Evolutionary conservation across 1,140 invertebrate genomes (phyloP), one percentile per base, ranked within the genome.

Genomic region (Rhopalosiphum padi): DNA sequence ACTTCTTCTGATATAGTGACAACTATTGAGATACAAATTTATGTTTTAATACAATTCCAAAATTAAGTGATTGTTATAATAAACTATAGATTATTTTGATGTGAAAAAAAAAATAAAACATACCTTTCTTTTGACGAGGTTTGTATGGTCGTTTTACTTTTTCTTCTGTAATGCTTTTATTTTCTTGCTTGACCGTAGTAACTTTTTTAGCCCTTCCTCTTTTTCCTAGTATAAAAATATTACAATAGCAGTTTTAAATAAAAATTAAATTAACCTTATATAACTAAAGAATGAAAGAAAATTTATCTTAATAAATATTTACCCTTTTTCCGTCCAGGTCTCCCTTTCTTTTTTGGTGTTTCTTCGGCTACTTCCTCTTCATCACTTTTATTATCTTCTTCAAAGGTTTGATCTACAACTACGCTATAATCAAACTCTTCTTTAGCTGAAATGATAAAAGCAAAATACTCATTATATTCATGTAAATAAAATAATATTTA

Each of bases 41-140:
- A 85, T 11, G 43, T 25, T 41, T 41, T 30, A 85, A 85, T 85
- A 43, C 22, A 2, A 85, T 11, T 25, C 3, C 8, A 43, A 43
- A 77, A 21, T 77, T 11, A 18, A 1, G n/a, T 77, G 15, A n/a
- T 77, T n/a, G 15, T 77, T 35, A n/a, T n/a, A 77, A 77, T 6
- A 15, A 3, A 77, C 18, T n/a, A 77, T 18, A 77, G n/a, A n/a
- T n/a, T 35, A 83, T 3, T 85, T 43, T 25, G 11, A 25, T 25
- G 37, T 85, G 22, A 23, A 83, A 77, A 18, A 68, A n/a, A 60
- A 68, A 83, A n/a, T 30, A 41, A 51, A 83, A 51, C 21, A 83
- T 55, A 93, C 91, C 91, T 93, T 93, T 93, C 22, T 53, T 93
- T 93, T 86, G 91, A 7, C 91, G 82, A 86, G 91, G 82, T 93